Conservation (phyloP, 2,797 vertebrate genomes). For the Lagorchestes hirsutus region DNA sequence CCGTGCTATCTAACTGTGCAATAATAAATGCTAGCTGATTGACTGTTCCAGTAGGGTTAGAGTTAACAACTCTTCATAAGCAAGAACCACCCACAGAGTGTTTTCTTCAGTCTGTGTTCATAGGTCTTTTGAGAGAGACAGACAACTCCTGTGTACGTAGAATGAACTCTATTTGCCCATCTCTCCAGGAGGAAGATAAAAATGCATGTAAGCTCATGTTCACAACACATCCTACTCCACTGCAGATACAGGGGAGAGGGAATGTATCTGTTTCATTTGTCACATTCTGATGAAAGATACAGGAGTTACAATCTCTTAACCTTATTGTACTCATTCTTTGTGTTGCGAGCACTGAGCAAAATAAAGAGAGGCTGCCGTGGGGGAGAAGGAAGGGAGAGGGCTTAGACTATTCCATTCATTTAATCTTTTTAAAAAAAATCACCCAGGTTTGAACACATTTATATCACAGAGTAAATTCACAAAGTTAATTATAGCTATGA, state of each 20-base stretch:
- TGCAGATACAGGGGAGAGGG: rapidly evolving
- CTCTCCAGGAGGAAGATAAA: not conserved
- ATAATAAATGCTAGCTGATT: not conserved
- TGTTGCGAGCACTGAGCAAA: conserved; percentile 49
- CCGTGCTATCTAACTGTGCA: no score
- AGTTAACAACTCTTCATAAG: not conserved
- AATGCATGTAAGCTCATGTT: not conserved
- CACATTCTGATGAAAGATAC: conserved; percentile 58
- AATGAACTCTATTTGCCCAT: not conserved
- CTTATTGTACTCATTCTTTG: conserved; percentile 45
- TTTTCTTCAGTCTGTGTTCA: not conserved
- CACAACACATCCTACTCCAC: not conserved
- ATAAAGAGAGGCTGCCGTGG: conserved; percentile 1
- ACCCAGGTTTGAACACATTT: conserved; percentile 71
- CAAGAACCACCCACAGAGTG: not conserved
- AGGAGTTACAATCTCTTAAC: conserved; percentile 23
- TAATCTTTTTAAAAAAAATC: conserved; percentile 67
- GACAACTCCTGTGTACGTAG: not conserved
- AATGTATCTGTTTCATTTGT: conserved; percentile 28
- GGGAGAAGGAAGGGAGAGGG: not conserved
- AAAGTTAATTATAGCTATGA: conserved; percentile 82
- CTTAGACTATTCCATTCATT: conserved; percentile 66
- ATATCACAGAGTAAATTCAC: conserved; percentile 72
- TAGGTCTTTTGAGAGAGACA: not conserved
- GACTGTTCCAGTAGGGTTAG: not conserved